Evolutionary conservation across 2,888 invertebrate species (phyloP).

Genomic region (Eledone cirrhosa): DNA sequence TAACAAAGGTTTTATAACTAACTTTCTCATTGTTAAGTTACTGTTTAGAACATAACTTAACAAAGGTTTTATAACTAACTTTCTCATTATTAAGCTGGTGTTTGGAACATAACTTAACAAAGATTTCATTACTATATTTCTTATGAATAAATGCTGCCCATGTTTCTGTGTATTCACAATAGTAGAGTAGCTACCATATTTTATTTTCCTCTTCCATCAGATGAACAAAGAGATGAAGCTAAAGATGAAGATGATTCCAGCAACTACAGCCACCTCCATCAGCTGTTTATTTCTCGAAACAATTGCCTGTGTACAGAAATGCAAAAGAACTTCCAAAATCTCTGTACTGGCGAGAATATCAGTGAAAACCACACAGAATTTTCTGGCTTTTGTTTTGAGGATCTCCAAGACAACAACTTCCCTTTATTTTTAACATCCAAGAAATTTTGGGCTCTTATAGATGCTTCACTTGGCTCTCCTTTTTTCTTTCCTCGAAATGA

Average conservation of each 20-base stretch:
- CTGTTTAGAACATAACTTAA: no score
- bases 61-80: no score
- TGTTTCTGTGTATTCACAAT: no score
- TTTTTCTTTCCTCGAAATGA: constrained; percentile 55
- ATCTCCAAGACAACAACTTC: constrained; percentile 34
- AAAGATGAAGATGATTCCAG: neutral
- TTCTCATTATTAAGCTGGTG: no score
- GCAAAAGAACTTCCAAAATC: constrained; percentile 55
- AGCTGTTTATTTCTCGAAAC: constrained; percentile 59
- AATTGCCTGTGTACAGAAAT: constrained; percentile 58
- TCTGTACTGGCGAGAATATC: constrained; percentile 48
- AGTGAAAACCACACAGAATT: constrained; percentile 38
- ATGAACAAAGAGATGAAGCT: constrained; percentile 30
- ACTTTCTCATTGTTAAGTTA: no score
- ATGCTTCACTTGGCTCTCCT: constrained; percentile 50
- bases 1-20: no score
- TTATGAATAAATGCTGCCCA: no score
- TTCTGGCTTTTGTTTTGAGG: constrained; percentile 43
- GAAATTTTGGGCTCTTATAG: constrained; percentile 56
- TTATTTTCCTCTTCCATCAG: constrained; percentile 8
- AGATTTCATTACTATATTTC: no score
- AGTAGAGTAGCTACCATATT: no score
- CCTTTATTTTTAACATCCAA: constrained; percentile 57
- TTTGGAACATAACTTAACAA: no score
- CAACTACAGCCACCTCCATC: constrained; percentile 38